Evolutionary conservation across 2,113 vertebrate species (phyloP).

Genomic region (Hystrix cristata): DNA sequence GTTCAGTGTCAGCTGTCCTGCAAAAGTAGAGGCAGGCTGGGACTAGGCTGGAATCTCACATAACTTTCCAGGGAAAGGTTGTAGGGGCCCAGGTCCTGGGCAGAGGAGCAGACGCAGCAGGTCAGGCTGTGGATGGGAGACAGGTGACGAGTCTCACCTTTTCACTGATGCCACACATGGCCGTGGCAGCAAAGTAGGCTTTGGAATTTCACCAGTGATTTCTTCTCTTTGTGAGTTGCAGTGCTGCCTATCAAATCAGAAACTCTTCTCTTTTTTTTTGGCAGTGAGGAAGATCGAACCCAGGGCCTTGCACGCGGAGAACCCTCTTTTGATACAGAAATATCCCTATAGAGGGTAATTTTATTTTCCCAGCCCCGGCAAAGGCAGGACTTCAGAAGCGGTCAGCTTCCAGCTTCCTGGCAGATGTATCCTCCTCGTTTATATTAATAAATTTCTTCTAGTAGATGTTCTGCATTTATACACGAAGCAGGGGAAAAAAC

Average conservation of each 20-base stretch:
- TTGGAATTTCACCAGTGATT: neutral
- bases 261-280: neutral
- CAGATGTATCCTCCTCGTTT: neutral
- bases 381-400: conserved; percentile 25
- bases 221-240: neutral
- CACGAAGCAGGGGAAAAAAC: neutral
- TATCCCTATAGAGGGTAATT: neutral
- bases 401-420: neutral
- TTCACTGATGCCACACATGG: neutral
- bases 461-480: conserved; percentile 22
- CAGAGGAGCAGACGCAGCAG: neutral
- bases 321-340: neutral
- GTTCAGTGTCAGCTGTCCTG: neutral
- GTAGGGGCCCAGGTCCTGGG: neutral
- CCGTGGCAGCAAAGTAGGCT: neutral
- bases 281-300: neutral
- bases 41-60: neutral
- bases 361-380: neutral
- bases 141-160: neutral
- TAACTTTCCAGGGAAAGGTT: neutral
- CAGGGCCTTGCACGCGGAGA: neutral
- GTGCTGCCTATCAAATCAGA: neutral
- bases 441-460: conserved; percentile 48
- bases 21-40: neutral
- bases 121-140: neutral